Evolutionary conservation across 2,888 invertebrate genomes (phyloP).

Genomic region (Hedychridium roseum): DNA sequence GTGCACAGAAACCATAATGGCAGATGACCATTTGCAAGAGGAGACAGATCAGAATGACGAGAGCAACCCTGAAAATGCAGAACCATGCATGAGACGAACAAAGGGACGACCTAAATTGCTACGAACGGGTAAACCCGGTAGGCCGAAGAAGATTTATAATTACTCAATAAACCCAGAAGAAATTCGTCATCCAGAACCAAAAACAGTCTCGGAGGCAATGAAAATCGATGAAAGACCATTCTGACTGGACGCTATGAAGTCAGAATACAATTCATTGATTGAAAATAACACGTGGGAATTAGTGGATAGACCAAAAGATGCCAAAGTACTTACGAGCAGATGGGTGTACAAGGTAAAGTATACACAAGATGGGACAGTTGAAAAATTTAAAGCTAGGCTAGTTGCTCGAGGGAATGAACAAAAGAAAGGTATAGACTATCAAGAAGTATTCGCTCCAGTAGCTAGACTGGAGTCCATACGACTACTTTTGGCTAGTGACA

Average conservation of each 20-base stretch:
- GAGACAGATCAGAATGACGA: neutral
- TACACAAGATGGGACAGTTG: neutral
- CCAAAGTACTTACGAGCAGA: neutral
- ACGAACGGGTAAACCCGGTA: neutral
- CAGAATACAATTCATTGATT: conserved; percentile 1
- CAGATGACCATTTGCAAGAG: neutral
- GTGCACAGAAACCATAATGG: neutral
- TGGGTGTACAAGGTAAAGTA: conserved; percentile 8
- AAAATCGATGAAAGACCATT: neutral
- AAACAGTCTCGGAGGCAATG: neutral
- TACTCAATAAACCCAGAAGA: too few species aligned
- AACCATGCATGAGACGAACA: too few species aligned
- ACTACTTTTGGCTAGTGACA: neutral
- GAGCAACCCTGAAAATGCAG: too few species aligned
- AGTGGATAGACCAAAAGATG: neutral
- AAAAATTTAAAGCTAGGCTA: neutral
- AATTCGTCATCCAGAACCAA: neutral
- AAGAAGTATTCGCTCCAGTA: neutral
- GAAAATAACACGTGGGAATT: conserved; percentile 3
- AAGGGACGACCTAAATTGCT: neutral
- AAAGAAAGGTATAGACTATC: neutral
- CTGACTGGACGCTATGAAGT: conserved; percentile 5
- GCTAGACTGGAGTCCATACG: neutral
- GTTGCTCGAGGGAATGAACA: neutral
- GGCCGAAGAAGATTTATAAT: neutral